Conservation (phyloP, 2,113 vertebrate species). For the Mormyrus lacerda region DNA sequence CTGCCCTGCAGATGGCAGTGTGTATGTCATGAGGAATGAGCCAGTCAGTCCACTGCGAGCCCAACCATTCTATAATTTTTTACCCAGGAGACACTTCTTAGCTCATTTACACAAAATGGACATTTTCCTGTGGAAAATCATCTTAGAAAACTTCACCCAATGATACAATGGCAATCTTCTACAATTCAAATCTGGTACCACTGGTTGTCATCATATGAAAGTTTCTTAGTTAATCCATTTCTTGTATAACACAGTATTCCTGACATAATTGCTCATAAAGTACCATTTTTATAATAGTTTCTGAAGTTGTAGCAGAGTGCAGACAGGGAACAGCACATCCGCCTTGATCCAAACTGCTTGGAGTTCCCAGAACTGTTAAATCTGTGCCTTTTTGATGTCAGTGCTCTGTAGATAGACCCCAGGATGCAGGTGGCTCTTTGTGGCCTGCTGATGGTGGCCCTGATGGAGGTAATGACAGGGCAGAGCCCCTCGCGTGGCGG, state of each 20-base stretch:
- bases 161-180: not conserved
- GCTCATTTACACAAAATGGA: not conserved
- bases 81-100: not conserved
- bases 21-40: not conserved
- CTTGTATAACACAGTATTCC: not conserved
- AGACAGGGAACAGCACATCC: not conserved
- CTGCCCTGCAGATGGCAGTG: not conserved
- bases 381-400: not conserved
- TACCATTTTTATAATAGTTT: not conserved
- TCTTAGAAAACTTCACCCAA: not conserved
- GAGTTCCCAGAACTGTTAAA: not conserved
- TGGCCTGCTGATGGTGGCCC: not conserved
- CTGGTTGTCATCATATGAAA: not conserved
- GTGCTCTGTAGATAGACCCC: not conserved
- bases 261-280: not conserved
- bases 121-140: not conserved
- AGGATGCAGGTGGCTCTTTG: not conserved
- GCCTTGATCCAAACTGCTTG: not conserved
- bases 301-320: not conserved
- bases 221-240: not conserved
- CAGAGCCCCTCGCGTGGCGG: not conserved
- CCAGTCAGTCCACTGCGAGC: not conserved
- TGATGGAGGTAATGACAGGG: not conserved
- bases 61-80: not conserved
- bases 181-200: not conserved